Conservation (phyloP, 2,888 invertebrate species). For the Melieria crassipennis region DNA sequence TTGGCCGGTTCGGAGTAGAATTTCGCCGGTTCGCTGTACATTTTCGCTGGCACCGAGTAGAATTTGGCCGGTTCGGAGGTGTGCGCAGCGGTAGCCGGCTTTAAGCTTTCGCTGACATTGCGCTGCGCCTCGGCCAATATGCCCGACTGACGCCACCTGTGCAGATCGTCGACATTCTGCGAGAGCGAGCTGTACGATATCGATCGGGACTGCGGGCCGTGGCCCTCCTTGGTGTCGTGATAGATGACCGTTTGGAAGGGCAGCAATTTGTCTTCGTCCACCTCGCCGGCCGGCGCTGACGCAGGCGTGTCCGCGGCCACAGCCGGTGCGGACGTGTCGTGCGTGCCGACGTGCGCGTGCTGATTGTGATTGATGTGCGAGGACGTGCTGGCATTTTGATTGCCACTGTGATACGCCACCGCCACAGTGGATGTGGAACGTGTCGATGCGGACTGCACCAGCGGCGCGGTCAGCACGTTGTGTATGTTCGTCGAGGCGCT, state of each 20-base stretch:
- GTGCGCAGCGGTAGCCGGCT: slow-evolving; percentile 40
- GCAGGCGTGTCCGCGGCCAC: slow-evolving; percentile 10
- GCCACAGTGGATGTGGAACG: slow-evolving; percentile 41
- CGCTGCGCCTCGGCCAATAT: slow-evolving; percentile 60
- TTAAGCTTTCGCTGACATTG: slow-evolving; percentile 61
- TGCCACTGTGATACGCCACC: slow-evolving; percentile 40
- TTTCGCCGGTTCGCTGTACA: slow-evolving; percentile 68
- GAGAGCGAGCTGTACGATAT: slow-evolving; percentile 70
- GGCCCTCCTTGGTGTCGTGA: slow-evolving; percentile 64
- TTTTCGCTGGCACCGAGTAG: slow-evolving; percentile 67
- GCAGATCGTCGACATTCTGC: slow-evolving; percentile 60
- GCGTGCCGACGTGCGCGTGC: slow-evolving; percentile 22
- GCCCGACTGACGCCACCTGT: slow-evolving; percentile 55
- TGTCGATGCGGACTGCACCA: slow-evolving; percentile 64
- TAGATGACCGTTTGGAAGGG: slow-evolving; percentile 69
- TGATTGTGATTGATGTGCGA: slow-evolving; percentile 39
- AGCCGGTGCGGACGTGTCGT: slow-evolving; percentile 45
- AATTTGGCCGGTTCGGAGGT: slow-evolving; percentile 69
- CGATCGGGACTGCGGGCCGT: slow-evolving; percentile 66
- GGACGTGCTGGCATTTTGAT: slow-evolving; percentile 35
- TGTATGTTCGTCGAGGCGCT: slow-evolving; percentile 61
- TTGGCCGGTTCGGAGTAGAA: slow-evolving; percentile 72
- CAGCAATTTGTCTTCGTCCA: slow-evolving; percentile 56
- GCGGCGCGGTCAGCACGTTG: slow-evolving; percentile 65
- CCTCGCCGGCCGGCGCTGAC: slow-evolving; percentile 31